Conservation (phyloP, 2,888 invertebrate genomes). For the Unio pictorum region DNA sequence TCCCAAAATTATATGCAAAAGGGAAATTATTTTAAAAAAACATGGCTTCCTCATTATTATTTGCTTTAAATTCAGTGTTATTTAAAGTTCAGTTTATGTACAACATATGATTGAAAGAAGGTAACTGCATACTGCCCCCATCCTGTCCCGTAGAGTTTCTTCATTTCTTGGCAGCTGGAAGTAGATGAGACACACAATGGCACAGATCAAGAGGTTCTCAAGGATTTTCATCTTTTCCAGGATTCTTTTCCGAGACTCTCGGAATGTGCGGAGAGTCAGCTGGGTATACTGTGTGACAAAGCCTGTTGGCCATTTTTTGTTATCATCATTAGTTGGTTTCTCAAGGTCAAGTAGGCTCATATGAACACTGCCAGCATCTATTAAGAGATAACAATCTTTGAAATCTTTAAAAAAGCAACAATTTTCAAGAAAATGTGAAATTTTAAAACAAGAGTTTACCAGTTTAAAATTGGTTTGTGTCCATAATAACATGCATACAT, state of each 20-base stretch:
- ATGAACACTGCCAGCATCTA: conserved; percentile 28
- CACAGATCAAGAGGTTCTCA: conserved; percentile 75
- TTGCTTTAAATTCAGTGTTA: too few species aligned
- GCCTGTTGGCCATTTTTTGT: conserved; percentile 80
- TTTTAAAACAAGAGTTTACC: too few species aligned
- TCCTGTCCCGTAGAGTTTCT: conserved; percentile 82
- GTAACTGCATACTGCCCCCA: conserved; percentile 76
- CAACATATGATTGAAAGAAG: neutral
- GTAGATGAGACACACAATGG: conserved; percentile 84
- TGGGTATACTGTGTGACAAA: conserved; percentile 83
- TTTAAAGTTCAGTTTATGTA: too few species aligned
- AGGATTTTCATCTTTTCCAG: conserved; percentile 81
- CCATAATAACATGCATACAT: too few species aligned
- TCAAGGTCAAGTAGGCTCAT: conserved; percentile 35
- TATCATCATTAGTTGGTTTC: conserved; percentile 3
- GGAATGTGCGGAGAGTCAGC: conserved; percentile 79
- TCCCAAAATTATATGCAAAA: too few species aligned
- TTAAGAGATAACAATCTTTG: neutral
- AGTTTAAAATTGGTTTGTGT: too few species aligned
- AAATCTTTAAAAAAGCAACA: too few species aligned
- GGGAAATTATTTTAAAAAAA: too few species aligned
- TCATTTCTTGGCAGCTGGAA: conserved; percentile 83
- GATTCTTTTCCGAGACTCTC: conserved; percentile 80
- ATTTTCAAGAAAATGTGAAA: too few species aligned
- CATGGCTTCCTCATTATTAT: too few species aligned